phyloP scores from a whole-genome alignment of 2,113 vertebrate species.

The Cavia aperea region DNA sequence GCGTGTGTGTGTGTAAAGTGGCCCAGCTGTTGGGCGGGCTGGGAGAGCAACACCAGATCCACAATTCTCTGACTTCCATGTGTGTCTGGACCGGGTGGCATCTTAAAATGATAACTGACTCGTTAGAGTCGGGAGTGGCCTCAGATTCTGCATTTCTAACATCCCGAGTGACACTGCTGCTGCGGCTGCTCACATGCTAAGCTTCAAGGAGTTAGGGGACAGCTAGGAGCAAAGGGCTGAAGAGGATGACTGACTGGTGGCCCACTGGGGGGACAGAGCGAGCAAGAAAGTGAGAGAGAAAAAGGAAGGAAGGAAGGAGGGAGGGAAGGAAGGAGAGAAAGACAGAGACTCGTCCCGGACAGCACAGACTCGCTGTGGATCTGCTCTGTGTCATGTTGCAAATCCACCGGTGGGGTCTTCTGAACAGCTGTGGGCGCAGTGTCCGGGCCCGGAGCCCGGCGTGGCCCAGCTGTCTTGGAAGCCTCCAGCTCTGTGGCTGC shows the following conservation, averaged over 20 bases:
- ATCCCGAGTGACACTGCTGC: background rate
- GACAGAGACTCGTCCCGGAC: background rate
- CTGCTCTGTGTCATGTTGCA: no score
- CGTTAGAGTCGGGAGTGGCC: background rate
- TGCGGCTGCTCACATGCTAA: background rate
- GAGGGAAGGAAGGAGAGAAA: no score
- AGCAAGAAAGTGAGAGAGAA: background rate
- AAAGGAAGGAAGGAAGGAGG: no score
- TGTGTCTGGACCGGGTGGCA: fast-evolving
- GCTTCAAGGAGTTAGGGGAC: no score
- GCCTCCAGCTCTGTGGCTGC: fast-evolving
- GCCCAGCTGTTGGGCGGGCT: background rate
- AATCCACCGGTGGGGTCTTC: fast-evolving
- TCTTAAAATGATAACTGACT: background rate
- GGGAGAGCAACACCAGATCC: background rate
- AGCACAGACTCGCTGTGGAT: background rate
- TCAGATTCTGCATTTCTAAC: background rate
- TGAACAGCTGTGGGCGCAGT: fast-evolving
- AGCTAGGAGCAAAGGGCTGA: background rate
- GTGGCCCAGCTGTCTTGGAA: background rate
- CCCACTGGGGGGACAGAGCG: no score
- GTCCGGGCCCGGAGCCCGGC: background rate
- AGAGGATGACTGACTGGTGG: background rate
- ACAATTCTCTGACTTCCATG: background rate
- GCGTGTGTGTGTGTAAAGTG: background rate